Evolutionary conservation across 2,888 invertebrate species (phyloP), one percentile per base, ranked within the genome.

Genomic region (Plagodis pulveraria): DNA sequence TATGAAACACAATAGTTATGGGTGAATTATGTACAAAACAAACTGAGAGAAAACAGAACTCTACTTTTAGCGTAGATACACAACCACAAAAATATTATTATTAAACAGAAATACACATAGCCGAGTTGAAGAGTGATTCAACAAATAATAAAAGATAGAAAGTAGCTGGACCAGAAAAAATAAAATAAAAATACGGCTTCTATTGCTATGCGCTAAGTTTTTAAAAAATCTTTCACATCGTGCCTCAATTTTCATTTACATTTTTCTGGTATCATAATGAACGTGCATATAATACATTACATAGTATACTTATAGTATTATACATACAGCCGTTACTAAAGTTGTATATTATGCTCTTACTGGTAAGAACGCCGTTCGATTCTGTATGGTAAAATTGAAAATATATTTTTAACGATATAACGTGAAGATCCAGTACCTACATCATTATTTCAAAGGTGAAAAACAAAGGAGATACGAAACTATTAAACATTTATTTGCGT

Each of bases 271-370:
- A 22, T 22, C 4, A 2, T 1, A 2, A 22, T 22, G 1, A 22
- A 66, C 86, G 83, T 80, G 87, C 89, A 83, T 63, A 10, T 74
- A 79, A 69, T 77, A 67, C 63, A 67, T 69, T 73, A 77, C 68
- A 76, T 76, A 77, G 73, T 75, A 73, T 77, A 48, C 43, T 65
- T 73, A 70, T 57, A 77, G 76, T 77, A 77, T 74, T 76, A 84
- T 91, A 91, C 90, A 91, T 92, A 92, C 91, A 91, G 79, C 89
- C 86, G 83, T 91, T 91, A 85, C 78, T 80, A 86, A 80, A 88
- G 83, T 87, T 87, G 90, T 89, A 88, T 83, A 87, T 81, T 82
- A 86, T 82, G 77, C 83, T 86, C 87, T 90, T 91, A 91, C 89
- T 87, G 80, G 84, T 78, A 71, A 86, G 80, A 73, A 86, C 91